A percentile compares a stretch with the other conserved stretches of the same genome.
Evolutionary conservation across 1,140 invertebrate species (phyloP).

Genomic region (Penaeus indicus): DNA sequence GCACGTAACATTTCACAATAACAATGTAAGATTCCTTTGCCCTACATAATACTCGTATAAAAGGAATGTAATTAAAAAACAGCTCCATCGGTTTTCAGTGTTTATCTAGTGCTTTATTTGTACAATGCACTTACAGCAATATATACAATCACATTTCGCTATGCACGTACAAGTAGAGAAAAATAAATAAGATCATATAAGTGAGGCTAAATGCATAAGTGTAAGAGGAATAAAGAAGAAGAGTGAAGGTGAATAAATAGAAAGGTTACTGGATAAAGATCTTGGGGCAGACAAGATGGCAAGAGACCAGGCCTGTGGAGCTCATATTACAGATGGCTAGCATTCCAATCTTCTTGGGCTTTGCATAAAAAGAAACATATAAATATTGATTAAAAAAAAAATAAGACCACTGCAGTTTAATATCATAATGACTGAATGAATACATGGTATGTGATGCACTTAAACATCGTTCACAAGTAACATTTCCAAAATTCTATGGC

Average conservation of each 20-base stretch:
- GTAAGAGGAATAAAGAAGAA: conserved; percentile 36
- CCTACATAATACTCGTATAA: no score
- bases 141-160: conserved; percentile 46
- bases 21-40: no score
- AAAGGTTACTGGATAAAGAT: conserved; percentile 23
- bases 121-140: conserved; percentile 64
- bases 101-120: conserved; percentile 52
- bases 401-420: neutral
- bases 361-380: neutral
- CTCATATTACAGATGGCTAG: no score
- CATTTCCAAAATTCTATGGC: no score
- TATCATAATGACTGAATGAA: no score
- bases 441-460: no score
- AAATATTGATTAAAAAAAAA: neutral
- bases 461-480: no score
- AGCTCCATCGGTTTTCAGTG: no score
- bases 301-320: neutral
- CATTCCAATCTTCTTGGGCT: neutral
- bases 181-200: conserved; percentile 42
- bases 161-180: conserved; percentile 46
- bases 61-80: no score
- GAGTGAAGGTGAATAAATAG: conserved; percentile 36
- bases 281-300: conserved; percentile 16
- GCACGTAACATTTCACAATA: no score
- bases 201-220: conserved; percentile 47